Percentiles rank a stretch among this genome's conserved stretches.
Evolutionary conservation across 2,797 vertebrate species (phyloP).

Genomic region (Peromyscus attwateri): DNA sequence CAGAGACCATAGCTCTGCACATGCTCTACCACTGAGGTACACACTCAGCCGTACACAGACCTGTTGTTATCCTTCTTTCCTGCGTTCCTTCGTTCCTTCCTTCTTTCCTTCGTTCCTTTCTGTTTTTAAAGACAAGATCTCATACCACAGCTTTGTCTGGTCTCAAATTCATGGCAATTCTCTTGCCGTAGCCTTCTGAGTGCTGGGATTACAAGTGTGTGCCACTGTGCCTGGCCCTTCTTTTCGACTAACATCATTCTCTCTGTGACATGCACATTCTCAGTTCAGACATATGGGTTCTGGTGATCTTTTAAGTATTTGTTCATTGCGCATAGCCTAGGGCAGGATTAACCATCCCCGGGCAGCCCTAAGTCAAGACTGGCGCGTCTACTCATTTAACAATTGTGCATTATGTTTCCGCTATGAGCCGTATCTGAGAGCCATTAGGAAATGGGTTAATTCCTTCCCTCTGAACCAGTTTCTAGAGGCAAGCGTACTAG

Average conservation of each 20-base stretch:
- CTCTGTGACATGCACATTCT: background rate
- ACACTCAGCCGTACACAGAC: background rate
- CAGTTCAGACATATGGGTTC: background rate
- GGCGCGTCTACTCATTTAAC: slow-evolving; percentile 46
- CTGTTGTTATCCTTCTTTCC: too few species aligned
- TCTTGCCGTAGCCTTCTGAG: background rate
- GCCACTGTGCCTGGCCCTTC: background rate
- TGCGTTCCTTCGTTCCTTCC: too few species aligned
- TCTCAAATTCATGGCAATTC: background rate
- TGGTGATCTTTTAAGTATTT: slow-evolving; percentile 50
- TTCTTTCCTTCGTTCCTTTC: background rate
- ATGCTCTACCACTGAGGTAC: background rate
- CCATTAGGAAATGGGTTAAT: background rate
- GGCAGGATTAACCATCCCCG: slow-evolving; percentile 39
- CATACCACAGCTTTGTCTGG: background rate
- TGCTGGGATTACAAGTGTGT: background rate
- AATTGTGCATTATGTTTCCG: background rate
- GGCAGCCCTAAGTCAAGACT: slow-evolving; percentile 3
- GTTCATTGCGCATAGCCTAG: background rate
- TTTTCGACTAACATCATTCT: background rate
- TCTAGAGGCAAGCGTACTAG: background rate
- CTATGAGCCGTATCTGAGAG: background rate
- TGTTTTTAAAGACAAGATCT: background rate
- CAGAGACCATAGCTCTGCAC: background rate
- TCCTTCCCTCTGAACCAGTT: background rate